Evolutionary conservation across 2,888 invertebrate genomes (phyloP).

Genomic region (Hypselothyrea guttata): DNA sequence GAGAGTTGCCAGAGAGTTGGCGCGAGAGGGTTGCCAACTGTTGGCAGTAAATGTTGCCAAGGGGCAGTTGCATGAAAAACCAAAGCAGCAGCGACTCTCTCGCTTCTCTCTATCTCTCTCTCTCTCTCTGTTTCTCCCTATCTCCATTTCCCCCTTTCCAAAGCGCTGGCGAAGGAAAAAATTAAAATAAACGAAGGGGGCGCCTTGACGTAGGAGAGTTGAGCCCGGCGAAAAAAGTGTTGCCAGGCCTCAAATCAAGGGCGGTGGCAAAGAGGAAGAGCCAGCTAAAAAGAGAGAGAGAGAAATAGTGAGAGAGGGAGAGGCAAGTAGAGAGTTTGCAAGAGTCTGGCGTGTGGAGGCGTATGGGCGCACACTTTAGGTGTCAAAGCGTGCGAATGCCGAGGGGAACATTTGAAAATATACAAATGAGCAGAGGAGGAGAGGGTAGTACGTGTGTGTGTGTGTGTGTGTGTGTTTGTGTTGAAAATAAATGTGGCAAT

Average conservation of each 20-base stretch:
- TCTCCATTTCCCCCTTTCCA: slow-evolving; percentile 25
- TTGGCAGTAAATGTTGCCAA: slow-evolving; percentile 51
- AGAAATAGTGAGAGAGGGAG: no score
- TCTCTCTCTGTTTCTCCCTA: neutral
- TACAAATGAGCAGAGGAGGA: neutral
- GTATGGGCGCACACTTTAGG: slow-evolving; percentile 75
- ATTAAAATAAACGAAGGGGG: slow-evolving; percentile 73
- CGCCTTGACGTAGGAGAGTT: slow-evolving; percentile 17
- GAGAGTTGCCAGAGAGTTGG: slow-evolving; percentile 29
- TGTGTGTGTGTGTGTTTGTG: slow-evolving; percentile 17
- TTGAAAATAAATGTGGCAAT: slow-evolving; percentile 67
- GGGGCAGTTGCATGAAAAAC: slow-evolving; percentile 31
- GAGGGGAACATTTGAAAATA: slow-evolving; percentile 33
- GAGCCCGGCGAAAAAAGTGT: slow-evolving; percentile 32
- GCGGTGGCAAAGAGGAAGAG: slow-evolving; percentile 7
- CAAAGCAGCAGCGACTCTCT: slow-evolving; percentile 9
- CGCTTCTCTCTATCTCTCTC: slow-evolving; percentile 17
- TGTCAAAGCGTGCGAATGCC: slow-evolving; percentile 66
- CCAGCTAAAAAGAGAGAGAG: neutral
- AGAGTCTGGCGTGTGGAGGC: slow-evolving; percentile 39
- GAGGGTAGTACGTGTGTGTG: neutral
- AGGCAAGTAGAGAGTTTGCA: neutral
- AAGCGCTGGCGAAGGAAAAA: slow-evolving; percentile 74
- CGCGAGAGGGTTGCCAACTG: slow-evolving; percentile 36
- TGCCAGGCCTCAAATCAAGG: slow-evolving; percentile 42